Evolutionary conservation across 2,797 vertebrate species (phyloP), one percentile per base, ranked within the genome.

Genomic region (Notoglanidium macrostoma): DNA sequence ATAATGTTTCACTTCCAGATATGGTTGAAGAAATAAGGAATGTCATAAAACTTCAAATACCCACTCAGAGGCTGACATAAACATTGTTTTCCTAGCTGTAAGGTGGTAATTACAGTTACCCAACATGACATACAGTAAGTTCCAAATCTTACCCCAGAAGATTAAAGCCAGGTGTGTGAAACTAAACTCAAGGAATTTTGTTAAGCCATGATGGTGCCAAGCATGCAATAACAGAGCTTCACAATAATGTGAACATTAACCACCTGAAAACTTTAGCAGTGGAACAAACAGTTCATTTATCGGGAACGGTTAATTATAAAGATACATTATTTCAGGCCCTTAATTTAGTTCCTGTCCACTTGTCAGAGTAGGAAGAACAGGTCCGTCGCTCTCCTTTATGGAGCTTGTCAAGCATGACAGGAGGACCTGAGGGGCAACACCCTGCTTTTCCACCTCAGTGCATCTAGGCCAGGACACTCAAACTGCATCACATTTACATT

Each of bases 401-500:
- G 51, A 84, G 67, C 55, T 85, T 85, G 78, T 83, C 83, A 83
- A 65, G 82, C 80, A 23, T 74, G 90, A 85, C 86, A 90, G 87
- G 57, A 86, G 46, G 21, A 92, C 93, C 94, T 94, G 91, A 87
- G 73, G 94, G 94, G 92, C 78, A 94, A 93, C 93, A 94, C 89
- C 92, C 92, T 91, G 93, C 92, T 92, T 92, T 96, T 95, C 93
- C 93, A 93, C 93, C 94, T 92, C 92, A 87, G 85, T 94, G 92
- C 87, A 94, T 92, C 93, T 94, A 92, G 91, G 91, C 93, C 94
- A 91, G 92, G 89, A 84, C 82, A 88, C 84, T 90, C 82, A 72
- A 88, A 82, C 59, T 90, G 80, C 80, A 88, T 89, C 86, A 81
- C 49, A 83, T 94, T 95, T 95, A 93, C 94, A 93, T 95, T 87